Conservation (phyloP, 2,888 invertebrate genomes). For the Eurytoma adleriae region DNA sequence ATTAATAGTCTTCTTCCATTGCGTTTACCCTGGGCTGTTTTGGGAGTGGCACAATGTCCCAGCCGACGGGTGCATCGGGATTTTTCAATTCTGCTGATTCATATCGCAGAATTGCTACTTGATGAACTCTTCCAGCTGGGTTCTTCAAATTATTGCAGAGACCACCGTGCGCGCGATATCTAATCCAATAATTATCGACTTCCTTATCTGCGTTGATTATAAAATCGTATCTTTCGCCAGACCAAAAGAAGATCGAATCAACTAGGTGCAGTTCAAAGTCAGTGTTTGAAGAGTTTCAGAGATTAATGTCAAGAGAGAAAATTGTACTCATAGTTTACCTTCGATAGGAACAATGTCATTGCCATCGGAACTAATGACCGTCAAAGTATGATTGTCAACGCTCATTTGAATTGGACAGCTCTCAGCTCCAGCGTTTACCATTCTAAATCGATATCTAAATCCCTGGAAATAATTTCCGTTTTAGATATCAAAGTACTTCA, state of each 20-base stretch:
- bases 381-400: constrained; percentile 88
- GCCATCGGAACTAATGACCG: constrained; percentile 87
- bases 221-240: not conserved
- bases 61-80: constrained; percentile 76
- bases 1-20: too few species aligned
- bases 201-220: not conserved
- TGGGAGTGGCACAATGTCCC: not conserved
- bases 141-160: not conserved
- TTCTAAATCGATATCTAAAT: constrained; percentile 85
- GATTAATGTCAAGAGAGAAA: too few species aligned
- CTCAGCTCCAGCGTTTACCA: constrained; percentile 90
- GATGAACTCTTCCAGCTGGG: constrained; percentile 78
- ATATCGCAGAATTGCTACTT: constrained; percentile 84
- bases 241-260: not conserved
- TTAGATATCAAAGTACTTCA: too few species aligned
- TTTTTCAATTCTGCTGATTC: constrained; percentile 79
- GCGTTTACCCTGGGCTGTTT: not conserved
- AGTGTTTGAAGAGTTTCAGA: too few species aligned
- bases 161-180: too few species aligned
- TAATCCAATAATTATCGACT: too few species aligned
- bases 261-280: too few species aligned
- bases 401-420: constrained; percentile 92
- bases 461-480: constrained; percentile 64
- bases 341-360: constrained; percentile 85
- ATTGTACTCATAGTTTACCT: too few species aligned